Conservation (phyloP, 2,797 vertebrate species). For the Clamator glandarius region DNA sequence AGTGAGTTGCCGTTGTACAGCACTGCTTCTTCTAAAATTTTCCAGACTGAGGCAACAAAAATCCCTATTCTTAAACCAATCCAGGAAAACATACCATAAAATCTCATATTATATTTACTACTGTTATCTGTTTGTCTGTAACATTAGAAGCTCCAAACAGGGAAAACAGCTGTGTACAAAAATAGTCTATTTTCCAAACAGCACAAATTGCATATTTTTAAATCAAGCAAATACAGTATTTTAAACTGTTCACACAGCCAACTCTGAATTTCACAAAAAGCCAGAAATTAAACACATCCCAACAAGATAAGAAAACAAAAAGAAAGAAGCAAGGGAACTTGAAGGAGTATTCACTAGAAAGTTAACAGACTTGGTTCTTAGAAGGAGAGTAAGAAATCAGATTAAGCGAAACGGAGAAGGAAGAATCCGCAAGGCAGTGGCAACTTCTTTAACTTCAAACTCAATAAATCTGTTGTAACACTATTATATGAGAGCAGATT, state of each 20-base stretch:
- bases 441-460: background rate
- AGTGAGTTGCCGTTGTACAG: background rate
- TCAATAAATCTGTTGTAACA: background rate
- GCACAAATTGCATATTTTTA: background rate
- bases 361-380: background rate
- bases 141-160: background rate
- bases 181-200: background rate
- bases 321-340: background rate
- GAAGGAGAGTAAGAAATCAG: background rate
- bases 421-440: background rate
- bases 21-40: background rate
- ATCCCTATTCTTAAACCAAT: background rate
- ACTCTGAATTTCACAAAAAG: background rate
- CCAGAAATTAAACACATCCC: background rate
- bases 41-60: background rate
- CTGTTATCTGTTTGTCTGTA: background rate
- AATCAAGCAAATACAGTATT: background rate
- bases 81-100: background rate
- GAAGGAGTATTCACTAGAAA: background rate
- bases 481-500: background rate
- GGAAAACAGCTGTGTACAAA: background rate
- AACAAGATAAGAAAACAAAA: background rate
- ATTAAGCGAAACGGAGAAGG: background rate
- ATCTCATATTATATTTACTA: background rate
- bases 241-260: background rate